Percentiles rank a stretch among this genome's conserved stretches.
Conservation (phyloP, 2,113 vertebrate species). For the Ellobius talpinus region DNA sequence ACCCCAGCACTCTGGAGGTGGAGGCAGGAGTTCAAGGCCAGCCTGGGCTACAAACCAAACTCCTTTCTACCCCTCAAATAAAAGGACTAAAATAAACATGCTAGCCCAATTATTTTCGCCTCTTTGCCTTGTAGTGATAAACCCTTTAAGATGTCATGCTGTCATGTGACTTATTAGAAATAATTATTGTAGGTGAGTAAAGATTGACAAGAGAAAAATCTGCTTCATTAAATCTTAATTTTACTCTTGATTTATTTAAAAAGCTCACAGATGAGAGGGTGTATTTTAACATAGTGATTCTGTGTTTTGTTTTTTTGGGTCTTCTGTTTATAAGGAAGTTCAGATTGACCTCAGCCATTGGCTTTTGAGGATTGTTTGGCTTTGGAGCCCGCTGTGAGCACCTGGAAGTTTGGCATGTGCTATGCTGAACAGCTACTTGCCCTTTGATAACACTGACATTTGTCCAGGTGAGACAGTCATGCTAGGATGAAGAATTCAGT, state of each 20-base stretch:
- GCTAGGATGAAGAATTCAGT: background rate
- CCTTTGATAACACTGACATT: background rate
- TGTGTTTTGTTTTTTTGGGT: background rate
- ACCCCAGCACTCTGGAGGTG: background rate
- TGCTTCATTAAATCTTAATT: constrained; percentile 54
- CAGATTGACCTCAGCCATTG: background rate
- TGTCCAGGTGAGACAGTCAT: background rate
- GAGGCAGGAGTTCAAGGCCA: background rate
- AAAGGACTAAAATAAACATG: constrained; percentile 51
- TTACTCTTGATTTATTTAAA: constrained; percentile 34
- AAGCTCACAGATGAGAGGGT: background rate
- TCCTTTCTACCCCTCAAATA: background rate
- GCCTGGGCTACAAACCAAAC: background rate
- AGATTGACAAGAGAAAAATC: constrained; percentile 51
- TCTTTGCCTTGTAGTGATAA: constrained; percentile 41
- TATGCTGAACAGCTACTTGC: background rate
- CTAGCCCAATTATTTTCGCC: constrained; percentile 39
- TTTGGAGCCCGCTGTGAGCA: background rate
- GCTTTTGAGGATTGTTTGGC: constrained; percentile 2
- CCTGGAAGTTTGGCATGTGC: background rate
- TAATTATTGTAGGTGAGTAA: constrained; percentile 68
- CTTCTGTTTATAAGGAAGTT: constrained; percentile 24
- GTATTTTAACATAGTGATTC: background rate
- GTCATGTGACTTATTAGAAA: constrained; percentile 76
- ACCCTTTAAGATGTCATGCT: constrained; percentile 70